Base-by-base conservation (phyloP, 2,888 invertebrate genomes). In the Chymomyza caudatula region DNA sequence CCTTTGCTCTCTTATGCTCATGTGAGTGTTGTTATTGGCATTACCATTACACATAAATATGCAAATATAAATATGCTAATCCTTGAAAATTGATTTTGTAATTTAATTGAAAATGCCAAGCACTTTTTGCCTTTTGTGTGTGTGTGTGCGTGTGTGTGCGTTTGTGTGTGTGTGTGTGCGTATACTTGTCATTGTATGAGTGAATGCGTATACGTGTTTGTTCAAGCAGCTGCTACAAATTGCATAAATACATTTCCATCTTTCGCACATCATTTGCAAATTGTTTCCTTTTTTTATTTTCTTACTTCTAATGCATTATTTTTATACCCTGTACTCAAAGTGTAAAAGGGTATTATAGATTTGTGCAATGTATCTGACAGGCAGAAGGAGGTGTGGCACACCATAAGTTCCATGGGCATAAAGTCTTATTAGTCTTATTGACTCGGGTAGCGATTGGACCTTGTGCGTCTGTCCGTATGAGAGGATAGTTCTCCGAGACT, bases 1-100 rank as follows among this genome's bases (percentile, higher is more conserved):
- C n/a, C 22, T 43, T 20, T 20, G 37, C 44, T 44, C 44, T 43
- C 19, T 19, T 29, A 19, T 47, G 23, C 29, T 58, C 47, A 49
- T n/a, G 13, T 49, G 47, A 17, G 4, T 29, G 58, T 49, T 59
- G 58, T 59, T 49, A 17, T 49, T 59, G 29, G 42, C 51, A 23
- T 23, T 43, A 15, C 17, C 59, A 67, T 71, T 70, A 66, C 71
- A 17, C 71, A 23, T 62, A 72, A 67, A 83, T 87, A 87, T 87
- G 87, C 80, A 86, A 87, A 82, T 84, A 74, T 71, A 73, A 86
- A 86, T 85, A 85, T 87, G 82, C 80, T 79, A 83, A 83, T 83
- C 80, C 77, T 54, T 75, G 85, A 79, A 82, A 83, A 83, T 86
- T 83, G 82, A 83, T 86, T 83, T 83, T 79, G 77, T 81, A 73